Conservation (phyloP, 2,797 vertebrate species). For the Apogon hyalosoma region DNA sequence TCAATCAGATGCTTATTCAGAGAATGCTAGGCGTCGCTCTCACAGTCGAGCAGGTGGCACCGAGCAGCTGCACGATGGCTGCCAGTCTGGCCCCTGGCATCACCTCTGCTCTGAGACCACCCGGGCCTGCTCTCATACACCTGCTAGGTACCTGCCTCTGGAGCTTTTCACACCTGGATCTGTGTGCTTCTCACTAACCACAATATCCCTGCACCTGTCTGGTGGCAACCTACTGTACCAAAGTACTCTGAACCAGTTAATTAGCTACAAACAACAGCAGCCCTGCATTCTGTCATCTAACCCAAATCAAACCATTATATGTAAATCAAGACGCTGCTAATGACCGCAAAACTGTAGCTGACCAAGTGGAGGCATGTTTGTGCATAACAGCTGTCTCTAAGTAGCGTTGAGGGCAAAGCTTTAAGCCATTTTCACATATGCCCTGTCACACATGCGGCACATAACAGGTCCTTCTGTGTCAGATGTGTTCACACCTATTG, state of each 20-base stretch:
- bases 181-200: conserved; percentile 42
- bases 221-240: conserved; percentile 22
- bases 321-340: conserved; percentile 14
- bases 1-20: conserved; percentile 76
- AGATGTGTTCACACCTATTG: no score
- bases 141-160: conserved; percentile 65
- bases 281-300: conserved; percentile 16
- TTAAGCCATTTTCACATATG: no score
- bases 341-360: background rate
- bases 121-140: conserved; percentile 59
- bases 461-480: no score
- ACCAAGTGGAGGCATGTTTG: background rate
- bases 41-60: conserved; percentile 64
- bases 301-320: conserved; percentile 14
- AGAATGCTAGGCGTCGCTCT: conserved; percentile 45
- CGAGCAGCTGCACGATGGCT: conserved; percentile 71
- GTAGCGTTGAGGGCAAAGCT: background rate
- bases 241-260: conserved; percentile 46
- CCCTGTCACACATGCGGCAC: no score
- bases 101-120: conserved; percentile 71
- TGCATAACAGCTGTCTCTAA: background rate
- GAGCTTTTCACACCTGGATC: conserved; percentile 67
- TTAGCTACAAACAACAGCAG: conserved; percentile 37
- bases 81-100: conserved; percentile 59
- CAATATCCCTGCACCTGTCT: conserved; percentile 61